Evolutionary conservation across 1,140 invertebrate species (phyloP), one percentile per base, ranked within the genome.

Genomic region (Anastrepha ludens): DNA sequence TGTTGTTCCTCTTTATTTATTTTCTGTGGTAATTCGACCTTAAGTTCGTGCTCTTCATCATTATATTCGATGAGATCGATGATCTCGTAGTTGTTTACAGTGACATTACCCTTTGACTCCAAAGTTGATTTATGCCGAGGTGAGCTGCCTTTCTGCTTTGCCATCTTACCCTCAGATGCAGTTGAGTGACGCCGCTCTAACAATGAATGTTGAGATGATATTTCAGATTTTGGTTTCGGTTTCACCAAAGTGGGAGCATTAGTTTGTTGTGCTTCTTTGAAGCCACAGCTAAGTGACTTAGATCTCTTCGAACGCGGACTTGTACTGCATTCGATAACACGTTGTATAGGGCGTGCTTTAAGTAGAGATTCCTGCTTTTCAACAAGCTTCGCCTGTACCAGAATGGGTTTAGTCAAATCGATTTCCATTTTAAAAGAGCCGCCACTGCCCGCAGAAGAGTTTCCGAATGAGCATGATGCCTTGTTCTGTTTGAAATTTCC

Each of bases 281-380:
- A 39, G 2, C 15, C 58, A 9, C 60, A 17, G 17, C 65, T 67
- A 64, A 65, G 85, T 2, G 87, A 88, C 41, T 88, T 85, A 11
- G 87, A 88, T 5, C 87, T 78, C 44, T 88, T 62, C n/a, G 44
- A 85, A 41, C 87, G 78, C 9, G 87, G 87, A 15, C 87, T 88
- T 6, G 59, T 85, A 11, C 11, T 44, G 2, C 65, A 59, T 17
- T 29, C n/a, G 41, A 62, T 44, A 15, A 65, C 55, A n/a, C 29
- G 44, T 86, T 88, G 47, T 2, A 50, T 64, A 47, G n/a, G 81
- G 20, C 65, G 50, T 50, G 17, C 50, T 70, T 87, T 88, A 65
- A 88, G 62, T 20, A 88, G 58, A 4, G 87, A 88, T 86, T 88
- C 78, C 55, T 88, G 87, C 20, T 88, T 88, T 70, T 88, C 87